Conservation (phyloP, 2,797 vertebrate genomes). For the Rhincodon typus region DNA sequence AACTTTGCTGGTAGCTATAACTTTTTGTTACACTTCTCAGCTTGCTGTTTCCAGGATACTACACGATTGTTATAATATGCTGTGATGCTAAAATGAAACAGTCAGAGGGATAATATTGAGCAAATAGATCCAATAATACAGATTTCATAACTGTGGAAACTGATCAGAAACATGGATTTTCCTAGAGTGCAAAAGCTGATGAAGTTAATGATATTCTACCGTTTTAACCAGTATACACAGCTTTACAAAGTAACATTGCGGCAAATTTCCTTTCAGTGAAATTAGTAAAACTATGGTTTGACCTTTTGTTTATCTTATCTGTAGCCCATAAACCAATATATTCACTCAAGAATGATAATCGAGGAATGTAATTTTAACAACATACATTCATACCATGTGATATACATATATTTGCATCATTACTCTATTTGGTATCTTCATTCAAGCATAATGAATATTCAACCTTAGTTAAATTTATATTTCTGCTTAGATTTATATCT, state of each 20-base stretch:
- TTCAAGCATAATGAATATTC: background rate
- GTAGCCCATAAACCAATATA: background rate
- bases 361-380: background rate
- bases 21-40: background rate
- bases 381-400: background rate
- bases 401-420: background rate
- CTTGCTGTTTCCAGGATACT: background rate
- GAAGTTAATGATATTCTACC: background rate
- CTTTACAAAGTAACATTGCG: background rate
- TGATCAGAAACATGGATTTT: background rate
- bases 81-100: background rate
- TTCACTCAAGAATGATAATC: background rate
- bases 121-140: background rate
- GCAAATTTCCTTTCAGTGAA: background rate
- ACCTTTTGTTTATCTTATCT: background rate
- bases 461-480: background rate
- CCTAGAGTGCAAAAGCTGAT: background rate
- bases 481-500: background rate
- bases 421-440: background rate
- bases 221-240: background rate
- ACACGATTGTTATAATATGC: background rate
- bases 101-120: background rate
- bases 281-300: background rate
- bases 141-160: background rate
- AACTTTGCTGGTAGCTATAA: background rate